phyloP scores from a whole-genome alignment of 2,797 vertebrate genomes.

The Sandelia bainsii region DNA sequence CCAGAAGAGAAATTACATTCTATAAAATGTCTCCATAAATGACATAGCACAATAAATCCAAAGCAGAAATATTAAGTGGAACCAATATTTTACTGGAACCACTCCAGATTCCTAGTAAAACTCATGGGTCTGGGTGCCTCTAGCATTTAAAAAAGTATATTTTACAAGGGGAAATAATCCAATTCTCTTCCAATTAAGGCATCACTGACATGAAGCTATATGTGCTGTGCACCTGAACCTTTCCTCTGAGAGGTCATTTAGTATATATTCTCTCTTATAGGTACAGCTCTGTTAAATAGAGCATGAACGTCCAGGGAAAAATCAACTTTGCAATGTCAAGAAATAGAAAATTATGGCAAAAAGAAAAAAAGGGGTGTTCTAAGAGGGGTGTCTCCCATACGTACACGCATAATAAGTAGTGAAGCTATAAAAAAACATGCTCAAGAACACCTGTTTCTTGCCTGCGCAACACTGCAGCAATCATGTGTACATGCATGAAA shows the following conservation, averaged over 20 bases:
- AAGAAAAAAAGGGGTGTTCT: slow-evolving; percentile 46
- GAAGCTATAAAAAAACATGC: slow-evolving; percentile 58
- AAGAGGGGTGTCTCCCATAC: slow-evolving; percentile 53
- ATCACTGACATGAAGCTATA: slow-evolving; percentile 65
- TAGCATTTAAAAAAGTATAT: slow-evolving; percentile 73
- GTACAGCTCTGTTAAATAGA: slow-evolving; percentile 50
- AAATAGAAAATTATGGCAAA: slow-evolving; percentile 7
- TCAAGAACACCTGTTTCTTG: slow-evolving; percentile 76
- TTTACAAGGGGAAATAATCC: slow-evolving; percentile 69
- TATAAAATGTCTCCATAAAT: slow-evolving; percentile 81
- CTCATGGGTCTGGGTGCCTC: slow-evolving; percentile 74
- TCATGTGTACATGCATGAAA: slow-evolving; percentile 25
- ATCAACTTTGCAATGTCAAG: slow-evolving; percentile 39
- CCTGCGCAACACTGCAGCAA: slow-evolving; percentile 41
- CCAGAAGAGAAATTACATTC: slow-evolving; percentile 68
- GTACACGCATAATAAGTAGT: slow-evolving; percentile 44
- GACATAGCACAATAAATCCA: slow-evolving; percentile 76
- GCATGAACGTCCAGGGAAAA: slow-evolving; percentile 39
- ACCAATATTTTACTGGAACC: slow-evolving; percentile 77
- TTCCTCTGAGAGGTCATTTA: slow-evolving; percentile 62
- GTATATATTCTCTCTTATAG: slow-evolving; percentile 47
- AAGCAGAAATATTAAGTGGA: slow-evolving; percentile 79
- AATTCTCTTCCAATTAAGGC: slow-evolving; percentile 65
- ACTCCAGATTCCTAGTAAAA: slow-evolving; percentile 76
- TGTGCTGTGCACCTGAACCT: slow-evolving; percentile 54